Percentiles rank a stretch among this genome's conserved stretches.
These are phyloP conservation scores for Apocheima hispidaria DNA, from an alignment of 2,888 invertebrate species.

Conservation along the genomic window DNA sequence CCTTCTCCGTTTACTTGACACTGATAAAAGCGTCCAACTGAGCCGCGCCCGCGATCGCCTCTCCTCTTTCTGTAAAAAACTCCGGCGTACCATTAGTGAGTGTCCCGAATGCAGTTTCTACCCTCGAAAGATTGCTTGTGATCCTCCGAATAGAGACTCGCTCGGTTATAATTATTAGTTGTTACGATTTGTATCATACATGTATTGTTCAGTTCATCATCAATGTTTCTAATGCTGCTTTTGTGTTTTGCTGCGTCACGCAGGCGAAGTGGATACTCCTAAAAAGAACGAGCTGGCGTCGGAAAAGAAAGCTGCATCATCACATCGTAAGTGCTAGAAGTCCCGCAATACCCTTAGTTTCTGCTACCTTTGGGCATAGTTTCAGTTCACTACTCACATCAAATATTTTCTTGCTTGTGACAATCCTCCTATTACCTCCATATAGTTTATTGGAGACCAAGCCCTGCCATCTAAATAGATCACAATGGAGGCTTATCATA, in stretches of 20 bases:
- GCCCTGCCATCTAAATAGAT: conserved; percentile 29
- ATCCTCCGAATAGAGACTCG: conserved; percentile 26
- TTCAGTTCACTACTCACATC: conserved; percentile 39
- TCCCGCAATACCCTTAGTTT: conserved; percentile 68
- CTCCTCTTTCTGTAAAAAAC: conserved; percentile 81
- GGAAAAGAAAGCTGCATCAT: conserved; percentile 80
- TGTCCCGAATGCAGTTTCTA: conserved; percentile 50
- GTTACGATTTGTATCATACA: conserved; percentile 50
- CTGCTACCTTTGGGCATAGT: conserved; percentile 37
- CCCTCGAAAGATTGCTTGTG: conserved; percentile 25
- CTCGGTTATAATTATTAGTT: conserved; percentile 25
- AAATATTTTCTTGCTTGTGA: conserved; percentile 46
- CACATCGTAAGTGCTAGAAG: conserved; percentile 85
- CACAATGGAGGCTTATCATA: conserved; percentile 54
- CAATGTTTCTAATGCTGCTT: conserved; percentile 84
- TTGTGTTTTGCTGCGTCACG: conserved; percentile 80
- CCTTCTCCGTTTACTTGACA: conserved; percentile 75
- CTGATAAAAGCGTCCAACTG: conserved; percentile 76
- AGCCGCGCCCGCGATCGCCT: conserved; percentile 79
- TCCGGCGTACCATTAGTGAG: conserved; percentile 84
- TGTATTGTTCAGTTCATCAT: conserved; percentile 58
- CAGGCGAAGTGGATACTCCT: conserved; percentile 85
- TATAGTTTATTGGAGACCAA: conserved; percentile 22
- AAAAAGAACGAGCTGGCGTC: conserved; percentile 82
- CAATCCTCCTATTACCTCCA: conserved; percentile 50